These are phyloP conservation scores for Trachymyrmex septentrionalis DNA, from an alignment of 1,140 invertebrate genomes.

Conservation along the genomic window DNA sequence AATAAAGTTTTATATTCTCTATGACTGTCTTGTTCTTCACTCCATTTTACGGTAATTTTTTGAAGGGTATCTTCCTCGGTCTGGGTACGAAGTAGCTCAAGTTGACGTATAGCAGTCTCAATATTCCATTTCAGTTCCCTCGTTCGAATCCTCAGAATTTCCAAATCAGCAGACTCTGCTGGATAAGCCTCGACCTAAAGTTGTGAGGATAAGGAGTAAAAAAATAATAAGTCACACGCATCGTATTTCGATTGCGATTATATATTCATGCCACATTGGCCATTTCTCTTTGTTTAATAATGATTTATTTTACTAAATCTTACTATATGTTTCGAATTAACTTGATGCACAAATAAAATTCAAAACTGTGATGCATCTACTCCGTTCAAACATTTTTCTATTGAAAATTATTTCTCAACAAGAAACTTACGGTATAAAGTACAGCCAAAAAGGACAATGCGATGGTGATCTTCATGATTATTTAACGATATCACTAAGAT, in stretches of 20 bases:
- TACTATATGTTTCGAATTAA: background rate
- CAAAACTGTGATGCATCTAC: background rate
- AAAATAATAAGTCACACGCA: background rate
- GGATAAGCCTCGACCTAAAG: background rate
- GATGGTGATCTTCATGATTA: conserved; percentile 22
- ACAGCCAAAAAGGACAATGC: conserved; percentile 23
- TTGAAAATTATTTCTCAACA: conserved; percentile 15
- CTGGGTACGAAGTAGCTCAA: background rate
- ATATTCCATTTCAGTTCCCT: background rate
- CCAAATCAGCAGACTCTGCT: background rate
- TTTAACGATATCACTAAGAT: background rate
- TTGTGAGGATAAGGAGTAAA: background rate
- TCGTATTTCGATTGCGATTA: background rate
- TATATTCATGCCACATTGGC: too few relatives aligned
- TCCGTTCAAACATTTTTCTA: too few relatives aligned
- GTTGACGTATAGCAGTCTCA: background rate
- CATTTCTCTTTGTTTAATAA: background rate
- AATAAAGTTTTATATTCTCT: background rate
- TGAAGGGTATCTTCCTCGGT: background rate
- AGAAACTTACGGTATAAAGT: conserved; percentile 35
- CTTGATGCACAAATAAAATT: background rate
- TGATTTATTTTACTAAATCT: background rate
- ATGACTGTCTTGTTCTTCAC: background rate
- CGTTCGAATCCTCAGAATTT: background rate
- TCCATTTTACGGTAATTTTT: background rate